Base-by-base conservation (phyloP, 2,113 vertebrate genomes). In the Isichthys henryi region DNA sequence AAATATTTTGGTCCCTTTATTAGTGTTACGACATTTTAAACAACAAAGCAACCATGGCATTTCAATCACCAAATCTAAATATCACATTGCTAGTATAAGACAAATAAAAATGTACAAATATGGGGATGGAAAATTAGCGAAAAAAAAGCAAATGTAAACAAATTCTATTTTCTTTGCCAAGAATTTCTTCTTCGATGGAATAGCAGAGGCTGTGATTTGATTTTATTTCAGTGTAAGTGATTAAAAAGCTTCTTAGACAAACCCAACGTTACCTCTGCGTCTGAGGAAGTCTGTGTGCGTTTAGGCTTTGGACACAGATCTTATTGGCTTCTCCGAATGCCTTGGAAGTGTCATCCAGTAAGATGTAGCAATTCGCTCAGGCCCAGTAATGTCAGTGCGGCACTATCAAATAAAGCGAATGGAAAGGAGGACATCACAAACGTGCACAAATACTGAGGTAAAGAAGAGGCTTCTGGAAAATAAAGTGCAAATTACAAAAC, bases 1-100 rank as follows among this genome's bases (percentile, higher is more conserved):
- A 48, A 93, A 94, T 93, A 93, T 96, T 95, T 96, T 96, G 95
- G 95, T 96, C 94, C 95, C 93, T 95, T 96, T 96, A 96, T 95
- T 96, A 87, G 93, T 93, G 90, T 94, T 94, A 95, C 94, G 95
- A 96, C 95, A 96, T 94, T 95, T 95, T 94, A 95, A 95, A 95
- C 95, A 95, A 96, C 93, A 95, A 95, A 96, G 95, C 95, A 94
- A 95, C 93, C 93, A 95, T 94, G 93, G 91, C 87, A 94, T 95
- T 94, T 93, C 93, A 92, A 91, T 94, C 93, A 96, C 93, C 94
- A 94, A 93, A 90, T 94, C 94, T 94, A 95, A 93, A 94, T 93
- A 95, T 92, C 95, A 95, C 92, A 91, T 94, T 92, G 91, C 92
- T 94, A 93, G 93, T 96, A 80, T 80, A 94, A 93, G 94, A 95